Evolutionary conservation across 1,140 invertebrate genomes (phyloP), one percentile per base, ranked within the genome.

Genomic region (Trissolcus basalis): DNA sequence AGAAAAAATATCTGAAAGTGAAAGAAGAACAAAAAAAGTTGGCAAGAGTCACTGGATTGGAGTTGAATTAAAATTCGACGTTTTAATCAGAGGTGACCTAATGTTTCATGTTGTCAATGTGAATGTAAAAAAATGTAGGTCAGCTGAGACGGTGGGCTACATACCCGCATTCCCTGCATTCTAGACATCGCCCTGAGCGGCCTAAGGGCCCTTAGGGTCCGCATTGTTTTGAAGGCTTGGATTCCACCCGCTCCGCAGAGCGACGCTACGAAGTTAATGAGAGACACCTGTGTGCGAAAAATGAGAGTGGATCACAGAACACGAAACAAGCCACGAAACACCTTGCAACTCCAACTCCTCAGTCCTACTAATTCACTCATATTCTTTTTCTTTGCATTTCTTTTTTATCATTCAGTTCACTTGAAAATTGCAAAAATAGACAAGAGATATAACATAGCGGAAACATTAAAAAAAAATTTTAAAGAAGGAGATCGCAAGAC

Each of bases 111-210:
- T 68, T 49, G 55, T 64, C 39, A 50, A 79, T 75, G 72, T 50
- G 58, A 58, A 76, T 76, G 77, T 67, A 71, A 80, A 59, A 69
- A 61, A 64, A 79, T 83, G 80, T 81, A 87, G 87, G 86, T 86
- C 86, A 63, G 81, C 87, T 87, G 87, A 89, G 87, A 87, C 87
- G 81, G 81, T 85, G 86, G 86, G 85, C 88, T 92, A 94, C 94
- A 91, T 96, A 97, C 96, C 93, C 96, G 94, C 96, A 97, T 97
- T 90, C 96, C 96, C 92, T 98, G 96, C 95, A 97, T 97, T 90
- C 96, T 93, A 90, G 96, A 96, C 94, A 98, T 96, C 87, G 96
- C 96, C 91, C 96, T 94, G 89, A 97, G 92, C 86, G 96, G 96
- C 88, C 96, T 93, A 89, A 98, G 92, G 88, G 96, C 96, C 91